A percentile compares a stretch with the other conserved stretches of the same genome.
These are phyloP conservation scores for Acipenser ruthenus DNA, from an alignment of 2,797 vertebrate species.

Conservation along the genomic window DNA sequence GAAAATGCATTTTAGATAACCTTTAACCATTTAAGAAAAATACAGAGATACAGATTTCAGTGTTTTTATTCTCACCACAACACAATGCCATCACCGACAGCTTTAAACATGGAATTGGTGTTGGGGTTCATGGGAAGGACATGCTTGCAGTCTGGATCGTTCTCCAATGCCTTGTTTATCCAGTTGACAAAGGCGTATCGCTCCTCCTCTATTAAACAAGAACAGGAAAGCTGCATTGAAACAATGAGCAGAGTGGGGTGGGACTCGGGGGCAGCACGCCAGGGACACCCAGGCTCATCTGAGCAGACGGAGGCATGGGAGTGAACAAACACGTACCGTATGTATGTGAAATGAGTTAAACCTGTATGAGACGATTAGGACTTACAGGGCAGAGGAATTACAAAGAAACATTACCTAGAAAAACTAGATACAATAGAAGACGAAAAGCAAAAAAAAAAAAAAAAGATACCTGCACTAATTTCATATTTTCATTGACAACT, in stretches of 20 bases:
- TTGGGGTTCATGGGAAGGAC: slow-evolving; percentile 90
- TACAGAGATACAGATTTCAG: background rate
- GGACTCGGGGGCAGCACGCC: background rate
- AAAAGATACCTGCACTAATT: no score
- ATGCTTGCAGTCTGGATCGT: slow-evolving; percentile 80
- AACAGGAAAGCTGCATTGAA: no score
- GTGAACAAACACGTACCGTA: background rate
- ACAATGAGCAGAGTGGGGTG: background rate
- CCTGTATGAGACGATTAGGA: background rate
- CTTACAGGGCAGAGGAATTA: no score
- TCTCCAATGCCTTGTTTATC: slow-evolving; percentile 94
- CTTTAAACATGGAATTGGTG: slow-evolving; percentile 77
- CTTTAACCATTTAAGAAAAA: background rate
- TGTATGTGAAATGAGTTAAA: background rate
- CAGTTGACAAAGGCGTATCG: slow-evolving; percentile 93
- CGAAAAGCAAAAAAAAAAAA: background rate
- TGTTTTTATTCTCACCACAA: slow-evolving; percentile 73
- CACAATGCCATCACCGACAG: slow-evolving; percentile 83
- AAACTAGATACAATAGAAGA: no score
- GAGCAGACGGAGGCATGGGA: background rate
- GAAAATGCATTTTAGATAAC: no score
- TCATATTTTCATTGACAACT: no score
- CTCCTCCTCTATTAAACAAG: slow-evolving; percentile 77
- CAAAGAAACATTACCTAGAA: no score
- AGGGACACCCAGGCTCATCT: background rate